phyloP scores from a whole-genome alignment of 2,797 vertebrate species.

The Myotis planiceps region DNA sequence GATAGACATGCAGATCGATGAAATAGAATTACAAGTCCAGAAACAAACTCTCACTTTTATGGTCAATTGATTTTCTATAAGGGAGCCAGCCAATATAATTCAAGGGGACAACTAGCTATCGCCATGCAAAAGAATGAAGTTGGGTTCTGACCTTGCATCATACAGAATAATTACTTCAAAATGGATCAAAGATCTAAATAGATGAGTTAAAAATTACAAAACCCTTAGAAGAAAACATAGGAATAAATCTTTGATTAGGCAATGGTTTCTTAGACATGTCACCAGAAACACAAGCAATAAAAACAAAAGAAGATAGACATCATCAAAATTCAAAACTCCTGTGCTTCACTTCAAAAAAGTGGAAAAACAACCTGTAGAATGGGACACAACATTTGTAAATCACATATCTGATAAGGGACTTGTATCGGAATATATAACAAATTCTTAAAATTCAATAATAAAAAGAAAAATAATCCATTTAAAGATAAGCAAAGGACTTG shows the following conservation, averaged over 20 bases:
- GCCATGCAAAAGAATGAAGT: not conserved
- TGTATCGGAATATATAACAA: not conserved
- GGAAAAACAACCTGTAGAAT: not conserved
- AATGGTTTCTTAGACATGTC: not conserved
- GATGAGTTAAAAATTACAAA: conserved; percentile 4
- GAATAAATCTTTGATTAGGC: not conserved
- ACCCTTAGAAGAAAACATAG: conserved; percentile 36
- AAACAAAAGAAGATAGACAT: not conserved
- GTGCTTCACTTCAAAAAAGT: not conserved
- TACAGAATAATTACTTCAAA: not conserved
- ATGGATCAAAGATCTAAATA: not conserved
- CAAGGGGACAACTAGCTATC: not conserved
- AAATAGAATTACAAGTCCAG: not conserved
- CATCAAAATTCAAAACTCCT: not conserved
- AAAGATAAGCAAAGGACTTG: not conserved
- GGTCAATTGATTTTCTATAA: not conserved
- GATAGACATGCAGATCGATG: not conserved
- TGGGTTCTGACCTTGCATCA: not conserved
- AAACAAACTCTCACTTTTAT: not conserved
- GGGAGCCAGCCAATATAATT: not conserved
- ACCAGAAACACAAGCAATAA: not conserved
- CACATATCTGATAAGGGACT: not conserved
- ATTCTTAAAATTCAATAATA: not conserved
- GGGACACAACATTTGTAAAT: not conserved
- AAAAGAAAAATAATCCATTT: not conserved